Evolutionary conservation across 2,113 vertebrate genomes (phyloP).

Genomic region (Lutjanus erythropterus): DNA sequence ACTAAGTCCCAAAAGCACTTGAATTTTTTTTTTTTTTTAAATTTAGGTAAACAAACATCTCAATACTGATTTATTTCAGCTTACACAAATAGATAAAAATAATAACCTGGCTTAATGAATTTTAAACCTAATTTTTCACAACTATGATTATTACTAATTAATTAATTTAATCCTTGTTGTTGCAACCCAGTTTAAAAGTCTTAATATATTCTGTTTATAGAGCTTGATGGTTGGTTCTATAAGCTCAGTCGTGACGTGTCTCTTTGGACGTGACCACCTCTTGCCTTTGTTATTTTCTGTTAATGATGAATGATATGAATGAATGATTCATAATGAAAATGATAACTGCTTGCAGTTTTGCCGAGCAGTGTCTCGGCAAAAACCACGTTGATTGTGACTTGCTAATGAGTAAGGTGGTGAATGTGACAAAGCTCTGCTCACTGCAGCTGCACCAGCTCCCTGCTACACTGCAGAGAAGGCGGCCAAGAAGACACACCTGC

Average conservation of each 20-base stretch:
- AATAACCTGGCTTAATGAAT: too few species aligned
- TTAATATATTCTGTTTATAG: too few species aligned
- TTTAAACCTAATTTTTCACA: too few species aligned
- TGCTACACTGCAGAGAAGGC: constrained; percentile 8
- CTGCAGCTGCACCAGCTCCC: constrained; percentile 9
- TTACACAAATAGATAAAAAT: too few species aligned
- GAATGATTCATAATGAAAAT: not conserved
- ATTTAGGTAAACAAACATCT: too few species aligned
- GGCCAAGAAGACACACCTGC: constrained; percentile 8
- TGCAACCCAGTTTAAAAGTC: too few species aligned
- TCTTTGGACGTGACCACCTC: not conserved
- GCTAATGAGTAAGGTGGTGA: not conserved
- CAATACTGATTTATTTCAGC: too few species aligned
- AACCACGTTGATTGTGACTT: not conserved
- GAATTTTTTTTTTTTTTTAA: too few species aligned
- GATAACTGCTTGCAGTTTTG: not conserved
- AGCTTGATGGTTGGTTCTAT: too few species aligned
- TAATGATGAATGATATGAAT: not conserved
- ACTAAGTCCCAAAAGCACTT: too few species aligned
- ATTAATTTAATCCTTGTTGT: too few species aligned
- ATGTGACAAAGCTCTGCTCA: not conserved
- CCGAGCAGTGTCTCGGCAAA: not conserved
- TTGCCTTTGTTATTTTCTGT: not conserved
- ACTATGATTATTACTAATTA: too few species aligned
- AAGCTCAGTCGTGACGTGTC: not conserved